Evolutionary conservation across 2,113 vertebrate genomes (phyloP), one percentile per base, ranked within the genome.

Genomic region (Barbus barbus): DNA sequence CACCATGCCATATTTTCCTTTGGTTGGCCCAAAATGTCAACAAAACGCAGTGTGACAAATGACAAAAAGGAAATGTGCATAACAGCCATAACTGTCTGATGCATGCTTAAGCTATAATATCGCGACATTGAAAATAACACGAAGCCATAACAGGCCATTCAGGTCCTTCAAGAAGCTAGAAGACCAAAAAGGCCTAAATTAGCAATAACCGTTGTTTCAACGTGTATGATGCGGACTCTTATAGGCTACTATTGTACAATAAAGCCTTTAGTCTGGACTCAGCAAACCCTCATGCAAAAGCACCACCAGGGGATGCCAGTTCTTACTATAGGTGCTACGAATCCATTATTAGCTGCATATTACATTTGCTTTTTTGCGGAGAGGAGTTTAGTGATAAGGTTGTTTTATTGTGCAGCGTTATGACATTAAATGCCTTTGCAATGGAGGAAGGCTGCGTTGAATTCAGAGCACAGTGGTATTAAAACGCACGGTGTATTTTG

Each of bases 381-480:
- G 9, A 24, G 46, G 14, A 44, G 3, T 78, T 24, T 78, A 24
- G 14, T 38, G 53, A 60, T 38, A 22, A 24, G 31, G 63, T 11
- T 7, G 81, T 81, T 83, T 26, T 12, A 26, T 88, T 89, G 88
- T 91, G 82, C 88, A 91, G 90, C 85, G 51, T 67, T 38, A 67
- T 65, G 20, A 65, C 88, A 90, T 69, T n/a, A 22, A 87, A 61
- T 69, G 60, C 69, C 16, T 48, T 53, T n/a, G 44, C 16, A 33
- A 65, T n/a, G 16, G 22, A 63, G 41, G 8, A 46, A 16, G 20
- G 4, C 41, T 11, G 11, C 69, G 12, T 14, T 58, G 33, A 41
- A 72, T 24, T 72, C 33, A 72, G 14, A 41, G 69, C 56, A 5
- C 22, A 61, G 13, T 60, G 53, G 48, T 1, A 6, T 48, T 48